phyloP scores from a whole-genome alignment of 64 coral and sea anemone species.

The Montipora cactus region DNA sequence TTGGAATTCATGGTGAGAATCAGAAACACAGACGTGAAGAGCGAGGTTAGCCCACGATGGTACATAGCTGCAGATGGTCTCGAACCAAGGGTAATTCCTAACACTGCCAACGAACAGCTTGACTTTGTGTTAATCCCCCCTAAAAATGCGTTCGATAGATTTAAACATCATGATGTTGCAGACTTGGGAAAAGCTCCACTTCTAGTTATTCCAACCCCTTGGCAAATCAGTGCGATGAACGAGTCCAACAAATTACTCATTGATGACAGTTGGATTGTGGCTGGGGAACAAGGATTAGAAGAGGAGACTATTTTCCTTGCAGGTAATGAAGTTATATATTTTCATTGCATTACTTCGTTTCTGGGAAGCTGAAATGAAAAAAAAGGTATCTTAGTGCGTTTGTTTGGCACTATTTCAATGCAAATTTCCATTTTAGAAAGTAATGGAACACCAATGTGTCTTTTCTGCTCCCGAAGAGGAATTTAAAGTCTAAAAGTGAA shows the following conservation, averaged over 20 bases:
- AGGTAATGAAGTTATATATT: conserved; percentile 4
- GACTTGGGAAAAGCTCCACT: conserved; percentile 20
- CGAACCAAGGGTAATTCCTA: conserved; percentile 53
- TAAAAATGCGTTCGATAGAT: conserved; percentile 26
- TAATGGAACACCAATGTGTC: too few species aligned
- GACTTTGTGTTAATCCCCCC: conserved; percentile 49
- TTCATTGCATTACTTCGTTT: too few species aligned
- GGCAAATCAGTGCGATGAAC: background rate
- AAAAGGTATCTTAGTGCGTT: too few species aligned
- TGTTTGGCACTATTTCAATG: too few species aligned
- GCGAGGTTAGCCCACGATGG: conserved; percentile 57
- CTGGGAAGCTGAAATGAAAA: too few species aligned
- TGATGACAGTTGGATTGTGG: conserved; percentile 4
- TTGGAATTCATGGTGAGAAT: conserved; percentile 45
- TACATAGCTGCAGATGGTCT: conserved; percentile 58
- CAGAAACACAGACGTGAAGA: background rate
- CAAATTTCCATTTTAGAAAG: too few species aligned
- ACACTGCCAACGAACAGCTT: conserved; percentile 54
- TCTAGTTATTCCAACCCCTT: conserved; percentile 9
- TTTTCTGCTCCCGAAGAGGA: too few species aligned
- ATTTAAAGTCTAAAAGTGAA: too few species aligned
- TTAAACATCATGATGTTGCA: background rate
- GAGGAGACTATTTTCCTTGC: conserved; percentile 11
- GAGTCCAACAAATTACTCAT: background rate
- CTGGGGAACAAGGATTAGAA: conserved; percentile 13